A percentile compares a stretch with the other conserved stretches of the same genome.
These are phyloP conservation scores for Hyposoter didymator DNA, from an alignment of 2,888 invertebrate species.

Conservation along the genomic window DNA sequence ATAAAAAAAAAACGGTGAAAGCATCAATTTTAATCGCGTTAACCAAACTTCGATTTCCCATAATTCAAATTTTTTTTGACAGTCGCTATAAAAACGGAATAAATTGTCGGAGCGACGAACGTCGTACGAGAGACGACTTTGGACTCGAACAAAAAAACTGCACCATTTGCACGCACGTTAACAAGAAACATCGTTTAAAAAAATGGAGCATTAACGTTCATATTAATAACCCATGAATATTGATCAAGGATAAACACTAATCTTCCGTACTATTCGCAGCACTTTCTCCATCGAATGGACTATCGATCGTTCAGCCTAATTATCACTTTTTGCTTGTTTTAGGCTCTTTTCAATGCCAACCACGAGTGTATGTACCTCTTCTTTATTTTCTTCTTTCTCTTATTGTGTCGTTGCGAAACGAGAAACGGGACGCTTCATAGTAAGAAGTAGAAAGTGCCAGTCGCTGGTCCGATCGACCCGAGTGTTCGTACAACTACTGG, in stretches of 20 bases:
- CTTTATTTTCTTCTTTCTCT: conserved; percentile 21
- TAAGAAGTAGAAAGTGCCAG: conserved; percentile 64
- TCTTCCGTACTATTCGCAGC: not conserved
- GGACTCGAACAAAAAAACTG: not conserved
- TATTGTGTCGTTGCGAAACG: conserved; percentile 53
- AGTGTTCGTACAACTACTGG: conserved; percentile 37
- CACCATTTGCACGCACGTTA: not conserved
- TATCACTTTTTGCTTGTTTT: conserved; percentile 18
- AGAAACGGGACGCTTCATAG: conserved; percentile 55
- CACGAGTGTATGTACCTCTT: not conserved
- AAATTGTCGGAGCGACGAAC: not conserved
- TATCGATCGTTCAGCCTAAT: conserved; percentile 22
- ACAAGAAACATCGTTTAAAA: not conserved
- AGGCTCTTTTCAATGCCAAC: conserved; percentile 29
- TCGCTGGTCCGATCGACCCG: conserved; percentile 51
- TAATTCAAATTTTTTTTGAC: not conserved
- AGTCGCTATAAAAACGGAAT: not conserved
- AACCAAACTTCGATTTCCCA: not conserved
- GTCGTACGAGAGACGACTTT: not conserved
- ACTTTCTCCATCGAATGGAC: conserved; percentile 46
- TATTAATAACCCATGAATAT: conserved; percentile 20
- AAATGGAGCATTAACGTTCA: conserved; percentile 3
- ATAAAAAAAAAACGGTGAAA: not conserved
- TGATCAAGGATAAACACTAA: not conserved
- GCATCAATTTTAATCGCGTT: not conserved